Evolutionary conservation across 2,113 vertebrate species (phyloP), one percentile per base, ranked within the genome.

Genomic region (Atrichornis clamosus): DNA sequence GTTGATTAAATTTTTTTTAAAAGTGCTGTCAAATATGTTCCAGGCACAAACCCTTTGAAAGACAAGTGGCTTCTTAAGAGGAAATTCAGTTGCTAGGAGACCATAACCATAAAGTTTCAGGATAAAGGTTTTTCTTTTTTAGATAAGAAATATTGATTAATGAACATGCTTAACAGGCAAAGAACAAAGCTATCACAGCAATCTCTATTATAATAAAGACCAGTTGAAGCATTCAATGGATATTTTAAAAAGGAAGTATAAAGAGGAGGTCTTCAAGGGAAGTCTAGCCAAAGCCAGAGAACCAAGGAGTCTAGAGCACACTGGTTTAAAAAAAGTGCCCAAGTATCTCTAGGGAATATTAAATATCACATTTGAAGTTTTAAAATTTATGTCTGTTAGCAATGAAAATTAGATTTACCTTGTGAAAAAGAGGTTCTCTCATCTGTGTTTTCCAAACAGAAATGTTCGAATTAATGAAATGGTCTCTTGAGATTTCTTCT

Each of bases 111-210:
- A 84, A 96, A 91, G 81, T 94, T 93, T 87, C 95, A 87, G 50
- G 49, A 94, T 76, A 87, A 97, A 89, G 32, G 84, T 82, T 95
- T 87, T 84, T 89, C 93, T 89, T 91, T 79, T 96, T 95, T 69
- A 96, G 93, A 92, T 89, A 86, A 90, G 72, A 96, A 94, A 93
- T 89, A 30, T 95, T 96, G 89, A 94, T 95, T 91, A 97, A 96
- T 91, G 95, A 89, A 69, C 84, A 83, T 37, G n/a, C 46, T 96
- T 88, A 94, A 87, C 46, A 62, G 87, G 46, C 74, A 76, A 93
- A 93, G 87, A 96, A 94, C 89, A 94, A 96, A 96, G 78, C 39
- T 96, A 91, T 82, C 76, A 62, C 70, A 95, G 67, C 52, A 59
- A 79, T 89, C 44, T 96, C 68, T 90, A 33, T 89, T 87, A 64